These are phyloP conservation scores for Merluccius polli DNA, from an alignment of 2,797 vertebrate genomes.

Conservation along the genomic window DNA sequence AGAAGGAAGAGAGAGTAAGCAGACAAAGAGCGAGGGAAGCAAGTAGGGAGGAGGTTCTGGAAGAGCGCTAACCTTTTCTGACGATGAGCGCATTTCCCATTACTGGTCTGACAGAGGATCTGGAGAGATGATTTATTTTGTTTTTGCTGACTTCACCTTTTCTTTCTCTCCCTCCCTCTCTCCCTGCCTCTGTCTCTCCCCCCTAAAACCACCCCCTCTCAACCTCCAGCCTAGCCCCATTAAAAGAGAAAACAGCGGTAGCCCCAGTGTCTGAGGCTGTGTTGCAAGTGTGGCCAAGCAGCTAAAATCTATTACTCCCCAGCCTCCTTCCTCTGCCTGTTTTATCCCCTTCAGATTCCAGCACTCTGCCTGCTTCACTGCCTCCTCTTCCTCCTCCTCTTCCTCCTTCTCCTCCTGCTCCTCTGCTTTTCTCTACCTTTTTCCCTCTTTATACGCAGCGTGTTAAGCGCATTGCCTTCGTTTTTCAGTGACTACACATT, in stretches of 20 bases:
- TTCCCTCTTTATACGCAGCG: neutral
- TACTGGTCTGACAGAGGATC: conserved; percentile 85
- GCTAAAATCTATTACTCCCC: conserved; percentile 73
- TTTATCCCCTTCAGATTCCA: conserved; percentile 43
- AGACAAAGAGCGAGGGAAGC: conserved; percentile 32
- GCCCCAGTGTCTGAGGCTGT: conserved; percentile 46
- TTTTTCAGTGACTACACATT: conserved; percentile 33
- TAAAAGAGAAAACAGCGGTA: conserved; percentile 56
- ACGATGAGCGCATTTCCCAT: conserved; percentile 85
- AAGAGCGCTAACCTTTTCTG: conserved; percentile 85
- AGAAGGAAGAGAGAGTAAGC: too few relatives aligned
- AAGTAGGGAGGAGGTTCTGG: conserved; percentile 62
- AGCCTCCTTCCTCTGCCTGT: conserved; percentile 44
- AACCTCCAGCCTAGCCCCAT: conserved; percentile 59
- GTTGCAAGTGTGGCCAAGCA: conserved; percentile 76
- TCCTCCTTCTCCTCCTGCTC: neutral
- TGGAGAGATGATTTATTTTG: conserved; percentile 93
- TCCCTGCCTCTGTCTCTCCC: conserved; percentile 5
- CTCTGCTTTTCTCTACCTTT: neutral
- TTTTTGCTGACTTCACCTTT: conserved; percentile 87
- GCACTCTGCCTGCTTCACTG: conserved; percentile 9
- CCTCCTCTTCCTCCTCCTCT: neutral
- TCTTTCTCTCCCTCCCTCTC: conserved; percentile 40
- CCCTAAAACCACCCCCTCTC: conserved; percentile 8
- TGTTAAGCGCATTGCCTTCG: conserved; percentile 2